A percentile compares a stretch with the other conserved stretches of the same genome.
These are phyloP conservation scores for Cerastis rubricosa DNA, from an alignment of 2,888 invertebrate genomes.

Conservation along the genomic window DNA sequence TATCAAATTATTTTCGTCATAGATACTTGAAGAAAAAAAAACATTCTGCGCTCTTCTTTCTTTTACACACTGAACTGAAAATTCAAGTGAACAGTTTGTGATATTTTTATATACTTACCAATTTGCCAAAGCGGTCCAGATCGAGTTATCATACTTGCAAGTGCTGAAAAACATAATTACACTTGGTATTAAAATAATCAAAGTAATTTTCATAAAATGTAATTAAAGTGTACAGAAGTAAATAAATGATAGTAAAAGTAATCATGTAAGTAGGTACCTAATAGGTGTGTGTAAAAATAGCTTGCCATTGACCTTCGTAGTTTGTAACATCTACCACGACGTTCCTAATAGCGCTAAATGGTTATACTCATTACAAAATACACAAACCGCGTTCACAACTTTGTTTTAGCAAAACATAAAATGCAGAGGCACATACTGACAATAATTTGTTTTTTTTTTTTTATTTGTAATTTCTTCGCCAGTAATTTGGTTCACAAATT, in stretches of 20 bases:
- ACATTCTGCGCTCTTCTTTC: neutral
- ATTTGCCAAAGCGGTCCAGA: neutral
- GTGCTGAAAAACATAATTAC: neutral
- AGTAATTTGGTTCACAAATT: neutral
- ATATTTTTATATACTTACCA: neutral
- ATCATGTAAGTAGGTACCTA: neutral
- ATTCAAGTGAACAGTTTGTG: neutral
- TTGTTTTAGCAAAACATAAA: neutral
- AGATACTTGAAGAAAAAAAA: neutral
- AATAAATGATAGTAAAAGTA: neutral
- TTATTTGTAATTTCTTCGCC: neutral
- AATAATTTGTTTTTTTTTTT: neutral
- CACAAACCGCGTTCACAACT: neutral
- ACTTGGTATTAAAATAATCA: neutral
- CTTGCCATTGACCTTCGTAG: slow-evolving; percentile 38
- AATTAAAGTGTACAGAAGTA: no score
- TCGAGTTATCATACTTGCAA: neutral
- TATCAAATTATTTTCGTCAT: neutral
- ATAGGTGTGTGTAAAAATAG: neutral
- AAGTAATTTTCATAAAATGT: no score
- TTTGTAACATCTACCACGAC: neutral
- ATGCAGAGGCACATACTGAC: no score
- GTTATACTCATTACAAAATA: slow-evolving; percentile 18
- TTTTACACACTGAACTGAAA: no score
- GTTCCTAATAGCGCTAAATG: slow-evolving; percentile 27